phyloP scores from a whole-genome alignment of 2,888 invertebrate species.

The Xanthia icteritia region DNA sequence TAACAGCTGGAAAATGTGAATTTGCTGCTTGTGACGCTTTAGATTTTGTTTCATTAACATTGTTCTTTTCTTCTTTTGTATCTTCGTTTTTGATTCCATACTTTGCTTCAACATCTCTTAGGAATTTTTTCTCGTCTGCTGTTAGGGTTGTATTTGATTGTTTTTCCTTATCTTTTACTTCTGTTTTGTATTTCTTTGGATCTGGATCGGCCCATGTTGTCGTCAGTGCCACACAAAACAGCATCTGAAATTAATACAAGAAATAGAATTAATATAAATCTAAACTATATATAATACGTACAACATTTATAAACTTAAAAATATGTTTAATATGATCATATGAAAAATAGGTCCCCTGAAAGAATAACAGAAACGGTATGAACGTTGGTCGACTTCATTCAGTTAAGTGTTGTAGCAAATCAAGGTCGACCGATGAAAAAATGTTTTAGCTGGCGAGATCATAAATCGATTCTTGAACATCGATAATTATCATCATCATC shows the following conservation, averaged over 20 bases:
- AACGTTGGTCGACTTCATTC: background rate
- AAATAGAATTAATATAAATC: constrained; percentile 1
- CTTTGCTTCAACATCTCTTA: constrained; percentile 87
- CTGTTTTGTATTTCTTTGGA: constrained; percentile 85
- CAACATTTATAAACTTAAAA: too few species aligned
- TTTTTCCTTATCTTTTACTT: constrained; percentile 77
- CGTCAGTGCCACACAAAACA: constrained; percentile 76
- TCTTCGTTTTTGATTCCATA: constrained; percentile 83
- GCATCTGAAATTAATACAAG: constrained; percentile 82
- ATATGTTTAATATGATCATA: background rate
- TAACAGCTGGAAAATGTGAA: constrained; percentile 88
- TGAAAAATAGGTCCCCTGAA: background rate
- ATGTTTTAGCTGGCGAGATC: background rate
- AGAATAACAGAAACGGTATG: background rate
- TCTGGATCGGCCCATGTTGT: constrained; percentile 80
- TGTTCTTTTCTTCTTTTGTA: constrained; percentile 69
- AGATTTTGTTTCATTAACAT: constrained; percentile 63
- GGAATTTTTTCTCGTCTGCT: constrained; percentile 84
- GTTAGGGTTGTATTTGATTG: constrained; percentile 78
- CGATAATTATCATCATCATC: background rate
- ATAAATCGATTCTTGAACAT: background rate
- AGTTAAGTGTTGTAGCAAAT: background rate
- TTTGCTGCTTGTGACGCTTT: constrained; percentile 63
- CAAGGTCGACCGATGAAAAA: background rate
- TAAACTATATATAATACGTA: too few species aligned